phyloP scores from a whole-genome alignment of 2,888 invertebrate species.

The Drosophila ochracea region DNA sequence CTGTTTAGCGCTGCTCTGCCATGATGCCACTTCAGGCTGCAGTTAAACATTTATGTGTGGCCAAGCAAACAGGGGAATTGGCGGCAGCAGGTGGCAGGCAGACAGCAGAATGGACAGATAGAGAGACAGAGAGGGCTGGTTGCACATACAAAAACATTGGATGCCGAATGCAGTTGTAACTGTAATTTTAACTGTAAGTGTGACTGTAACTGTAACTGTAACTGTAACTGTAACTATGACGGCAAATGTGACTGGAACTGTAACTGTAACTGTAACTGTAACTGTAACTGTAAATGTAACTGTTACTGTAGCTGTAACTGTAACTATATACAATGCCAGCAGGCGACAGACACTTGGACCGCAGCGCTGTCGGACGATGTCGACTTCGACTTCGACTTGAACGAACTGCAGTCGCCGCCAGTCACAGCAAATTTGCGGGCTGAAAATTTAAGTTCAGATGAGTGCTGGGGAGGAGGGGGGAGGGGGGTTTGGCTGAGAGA shows the following conservation, averaged over 20 bases:
- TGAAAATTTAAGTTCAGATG: neutral
- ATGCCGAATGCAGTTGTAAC: slow-evolving; percentile 13
- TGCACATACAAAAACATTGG: slow-evolving; percentile 50
- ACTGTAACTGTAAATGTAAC: slow-evolving; percentile 11
- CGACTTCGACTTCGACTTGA: slow-evolving; percentile 9
- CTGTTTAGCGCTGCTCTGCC: neutral
- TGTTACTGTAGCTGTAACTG: slow-evolving; percentile 28
- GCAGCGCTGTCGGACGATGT: slow-evolving; percentile 1
- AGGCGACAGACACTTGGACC: slow-evolving; percentile 1
- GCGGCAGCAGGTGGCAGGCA: slow-evolving; percentile 1
- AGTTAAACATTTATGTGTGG: slow-evolving; percentile 72
- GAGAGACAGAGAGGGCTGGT: slow-evolving; percentile 9
- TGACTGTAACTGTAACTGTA: slow-evolving; percentile 20
- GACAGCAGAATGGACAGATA: neutral
- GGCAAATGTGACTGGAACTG: slow-evolving; percentile 18
- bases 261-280: slow-evolving; percentile 2
- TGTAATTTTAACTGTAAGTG: neutral
- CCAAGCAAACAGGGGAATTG: slow-evolving; percentile 57
- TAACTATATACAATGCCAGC: neutral
- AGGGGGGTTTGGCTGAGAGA: neutral
- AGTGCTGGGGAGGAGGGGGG: neutral
- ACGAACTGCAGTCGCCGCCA: slow-evolving; percentile 39
- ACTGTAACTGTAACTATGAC: slow-evolving; percentile 15
- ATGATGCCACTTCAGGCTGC: slow-evolving; percentile 22
- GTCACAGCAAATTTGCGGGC: slow-evolving; percentile 43